phyloP scores from a whole-genome alignment of 2,113 vertebrate species.

The Sebastes schlegelii region DNA sequence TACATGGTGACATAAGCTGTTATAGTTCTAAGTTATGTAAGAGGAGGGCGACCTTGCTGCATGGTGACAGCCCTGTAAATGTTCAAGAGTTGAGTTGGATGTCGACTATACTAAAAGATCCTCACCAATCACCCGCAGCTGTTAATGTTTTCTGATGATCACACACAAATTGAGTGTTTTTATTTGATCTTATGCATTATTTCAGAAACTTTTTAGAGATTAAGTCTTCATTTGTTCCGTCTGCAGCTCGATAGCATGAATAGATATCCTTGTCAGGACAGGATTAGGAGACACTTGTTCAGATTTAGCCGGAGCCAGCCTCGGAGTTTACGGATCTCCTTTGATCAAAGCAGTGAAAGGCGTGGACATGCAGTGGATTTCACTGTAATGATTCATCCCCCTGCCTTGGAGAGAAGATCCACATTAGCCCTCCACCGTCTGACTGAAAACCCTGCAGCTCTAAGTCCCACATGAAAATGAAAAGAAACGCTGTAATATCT shows the following conservation, averaged over 20 bases:
- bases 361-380: constrained; percentile 55
- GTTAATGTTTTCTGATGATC: background rate
- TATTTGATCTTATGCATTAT: background rate
- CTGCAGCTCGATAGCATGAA: constrained; percentile 37
- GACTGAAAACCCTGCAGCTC: background rate
- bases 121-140: background rate
- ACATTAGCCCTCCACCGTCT: constrained; percentile 36
- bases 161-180: too few species aligned
- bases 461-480: constrained; percentile 9
- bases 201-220: background rate
- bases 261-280: constrained; percentile 54
- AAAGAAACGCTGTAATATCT: constrained; percentile 1
- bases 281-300: constrained; percentile 77
- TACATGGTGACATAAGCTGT: constrained; percentile 8
- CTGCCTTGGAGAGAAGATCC: constrained; percentile 40
- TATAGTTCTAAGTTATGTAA: constrained; percentile 14
- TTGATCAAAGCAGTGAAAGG: constrained; percentile 73
- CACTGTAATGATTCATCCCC: constrained; percentile 55
- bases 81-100: constrained; percentile 18
- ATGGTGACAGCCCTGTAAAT: constrained; percentile 29
- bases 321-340: constrained; percentile 60
- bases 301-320: constrained; percentile 61
- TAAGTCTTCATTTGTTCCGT: constrained; percentile 8
- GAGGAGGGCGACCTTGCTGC: constrained; percentile 1
- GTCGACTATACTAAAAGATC: constrained; percentile 16